These are phyloP conservation scores for Dendrolimus kikuchii DNA, from an alignment of 1,140 invertebrate genomes.

Conservation along the genomic window DNA sequence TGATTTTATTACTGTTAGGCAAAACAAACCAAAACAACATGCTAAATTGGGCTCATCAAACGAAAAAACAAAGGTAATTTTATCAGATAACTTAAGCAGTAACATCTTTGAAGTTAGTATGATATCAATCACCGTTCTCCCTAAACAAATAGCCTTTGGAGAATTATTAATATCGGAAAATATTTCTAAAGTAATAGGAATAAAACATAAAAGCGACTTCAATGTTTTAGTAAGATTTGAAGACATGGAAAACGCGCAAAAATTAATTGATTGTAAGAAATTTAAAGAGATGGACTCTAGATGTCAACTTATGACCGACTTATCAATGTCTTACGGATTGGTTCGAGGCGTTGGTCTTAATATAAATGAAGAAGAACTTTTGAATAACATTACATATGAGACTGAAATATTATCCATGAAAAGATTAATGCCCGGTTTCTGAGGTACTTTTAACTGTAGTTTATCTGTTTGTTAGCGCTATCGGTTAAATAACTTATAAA, in stretches of 20 bases:
- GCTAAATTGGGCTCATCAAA: slow-evolving; percentile 2
- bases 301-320: slow-evolving; percentile 12
- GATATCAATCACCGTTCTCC: slow-evolving; percentile 12
- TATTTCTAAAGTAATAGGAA: slow-evolving; percentile 18
- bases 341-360: slow-evolving; percentile 13
- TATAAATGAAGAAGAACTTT: slow-evolving; percentile 11
- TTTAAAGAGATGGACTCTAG: slow-evolving; percentile 15
- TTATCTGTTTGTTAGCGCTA: too few species aligned
- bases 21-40: slow-evolving; percentile 6
- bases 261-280: slow-evolving; percentile 14
- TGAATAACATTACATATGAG: slow-evolving; percentile 3
- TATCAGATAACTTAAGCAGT: not conserved
- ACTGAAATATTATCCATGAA: slow-evolving; percentile 6
- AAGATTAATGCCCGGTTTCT: not conserved
- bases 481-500: too few species aligned
- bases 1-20: slow-evolving; percentile 10
- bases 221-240: slow-evolving; percentile 19
- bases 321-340: slow-evolving; percentile 6
- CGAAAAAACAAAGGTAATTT: not conserved
- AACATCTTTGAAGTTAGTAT: slow-evolving; percentile 13
- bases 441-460: too few species aligned
- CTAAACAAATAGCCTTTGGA: slow-evolving; percentile 28
- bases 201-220: slow-evolving; percentile 22
- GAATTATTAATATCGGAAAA: slow-evolving; percentile 19
- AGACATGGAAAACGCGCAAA: slow-evolving; percentile 12